Evolutionary conservation across 2,113 vertebrate genomes (phyloP).

Genomic region (Cyprinodon variegatus): DNA sequence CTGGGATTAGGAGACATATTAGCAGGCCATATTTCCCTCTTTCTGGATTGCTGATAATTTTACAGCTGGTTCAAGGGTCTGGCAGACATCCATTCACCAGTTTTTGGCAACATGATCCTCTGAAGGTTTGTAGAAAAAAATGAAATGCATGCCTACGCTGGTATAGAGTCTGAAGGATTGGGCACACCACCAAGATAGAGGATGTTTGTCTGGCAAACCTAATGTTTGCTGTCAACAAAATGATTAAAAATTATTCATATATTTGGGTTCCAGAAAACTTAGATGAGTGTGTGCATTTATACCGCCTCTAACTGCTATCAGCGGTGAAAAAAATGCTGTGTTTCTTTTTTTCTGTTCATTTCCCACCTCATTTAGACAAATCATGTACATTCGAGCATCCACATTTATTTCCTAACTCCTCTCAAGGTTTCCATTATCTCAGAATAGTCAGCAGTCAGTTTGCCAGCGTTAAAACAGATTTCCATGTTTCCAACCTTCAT

Average conservation of each 20-base stretch:
- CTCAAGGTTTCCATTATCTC: background rate
- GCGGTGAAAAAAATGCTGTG: too few species aligned
- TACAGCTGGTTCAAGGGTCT: conserved; percentile 65
- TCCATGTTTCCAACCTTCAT: background rate
- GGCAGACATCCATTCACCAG: conserved; percentile 48
- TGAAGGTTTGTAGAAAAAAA: conserved; percentile 37
- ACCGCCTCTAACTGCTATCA: too few species aligned
- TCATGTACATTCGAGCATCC: background rate
- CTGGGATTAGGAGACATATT: conserved; percentile 64
- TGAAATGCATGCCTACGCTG: conserved; percentile 6
- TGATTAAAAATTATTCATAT: background rate
- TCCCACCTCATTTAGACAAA: background rate
- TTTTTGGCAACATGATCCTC: conserved; percentile 31
- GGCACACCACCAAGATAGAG: background rate
- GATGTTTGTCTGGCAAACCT: background rate
- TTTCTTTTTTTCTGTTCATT: background rate
- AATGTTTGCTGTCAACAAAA: background rate
- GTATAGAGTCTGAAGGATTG: conserved; percentile 10
- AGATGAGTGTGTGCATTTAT: too few species aligned
- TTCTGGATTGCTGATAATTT: conserved; percentile 66
- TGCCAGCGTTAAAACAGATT: background rate
- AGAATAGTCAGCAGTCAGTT: background rate
- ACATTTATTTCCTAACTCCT: background rate
- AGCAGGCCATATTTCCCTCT: conserved; percentile 46
- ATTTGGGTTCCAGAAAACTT: background rate